These are phyloP conservation scores for Sternotherus odoratus DNA, from an alignment of 2,797 vertebrate genomes.

Conservation along the genomic window DNA sequence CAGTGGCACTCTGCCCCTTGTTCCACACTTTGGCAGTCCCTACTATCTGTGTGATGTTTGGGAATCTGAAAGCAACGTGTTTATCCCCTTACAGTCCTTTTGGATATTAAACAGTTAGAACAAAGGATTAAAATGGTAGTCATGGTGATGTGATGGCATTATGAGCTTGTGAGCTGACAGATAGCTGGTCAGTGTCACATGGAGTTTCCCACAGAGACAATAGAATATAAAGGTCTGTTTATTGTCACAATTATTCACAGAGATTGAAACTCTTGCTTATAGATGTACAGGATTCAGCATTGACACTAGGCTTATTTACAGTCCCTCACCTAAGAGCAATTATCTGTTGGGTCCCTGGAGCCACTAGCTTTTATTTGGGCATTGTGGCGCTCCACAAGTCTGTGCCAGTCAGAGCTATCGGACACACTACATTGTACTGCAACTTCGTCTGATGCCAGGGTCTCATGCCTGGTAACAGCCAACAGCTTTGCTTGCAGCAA, in stretches of 20 bases:
- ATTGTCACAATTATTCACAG: neutral
- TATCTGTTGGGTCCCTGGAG: neutral
- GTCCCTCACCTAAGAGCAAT: neutral
- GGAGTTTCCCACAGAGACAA: neutral
- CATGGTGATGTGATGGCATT: neutral
- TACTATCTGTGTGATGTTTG: neutral
- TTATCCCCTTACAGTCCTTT: neutral
- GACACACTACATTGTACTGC: neutral
- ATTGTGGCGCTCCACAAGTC: neutral
- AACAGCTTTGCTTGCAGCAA: neutral
- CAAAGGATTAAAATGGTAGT: neutral
- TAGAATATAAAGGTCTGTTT: neutral
- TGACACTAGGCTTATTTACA: neutral
- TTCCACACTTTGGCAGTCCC: neutral
- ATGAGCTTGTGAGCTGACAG: neutral
- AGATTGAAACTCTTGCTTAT: neutral
- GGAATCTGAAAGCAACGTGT: neutral
- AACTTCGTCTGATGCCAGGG: neutral
- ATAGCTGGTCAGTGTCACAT: conserved; percentile 11
- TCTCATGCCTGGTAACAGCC: neutral
- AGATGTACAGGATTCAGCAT: neutral
- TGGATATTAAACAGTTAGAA: neutral
- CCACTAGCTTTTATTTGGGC: neutral
- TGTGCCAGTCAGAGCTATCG: neutral
- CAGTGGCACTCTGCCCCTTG: neutral